These are phyloP conservation scores for Panulirus ornatus DNA, from an alignment of 1,140 invertebrate genomes.

Conservation along the genomic window DNA sequence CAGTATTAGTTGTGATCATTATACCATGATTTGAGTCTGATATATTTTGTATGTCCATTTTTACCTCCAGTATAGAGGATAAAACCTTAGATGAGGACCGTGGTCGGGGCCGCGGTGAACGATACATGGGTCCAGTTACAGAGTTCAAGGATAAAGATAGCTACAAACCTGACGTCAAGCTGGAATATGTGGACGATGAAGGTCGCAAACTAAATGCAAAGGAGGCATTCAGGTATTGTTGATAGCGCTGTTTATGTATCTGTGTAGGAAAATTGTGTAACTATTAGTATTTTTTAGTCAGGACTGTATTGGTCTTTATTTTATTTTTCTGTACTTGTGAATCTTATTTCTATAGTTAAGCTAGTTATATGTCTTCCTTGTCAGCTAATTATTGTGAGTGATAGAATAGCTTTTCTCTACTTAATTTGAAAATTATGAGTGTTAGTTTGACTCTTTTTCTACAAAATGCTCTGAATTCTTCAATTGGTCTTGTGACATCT, in stretches of 20 bases:
- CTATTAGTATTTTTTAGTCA: neutral
- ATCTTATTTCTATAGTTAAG: too few relatives aligned
- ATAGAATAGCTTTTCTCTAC: too few relatives aligned
- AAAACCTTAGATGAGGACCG: slow-evolving; percentile 93
- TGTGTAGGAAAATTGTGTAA: neutral
- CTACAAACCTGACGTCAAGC: slow-evolving; percentile 96
- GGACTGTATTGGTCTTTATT: neutral
- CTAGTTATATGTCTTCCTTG: too few relatives aligned
- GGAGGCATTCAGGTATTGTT: slow-evolving; percentile 95
- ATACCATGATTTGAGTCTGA: too few relatives aligned
- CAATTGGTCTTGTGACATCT: too few relatives aligned
- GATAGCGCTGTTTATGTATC: neutral
- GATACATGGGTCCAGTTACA: slow-evolving; percentile 90
- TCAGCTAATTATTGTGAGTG: too few relatives aligned
- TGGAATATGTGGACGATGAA: slow-evolving; percentile 98
- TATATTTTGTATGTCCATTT: too few relatives aligned
- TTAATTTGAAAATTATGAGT: too few relatives aligned
- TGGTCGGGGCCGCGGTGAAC: slow-evolving; percentile 81
- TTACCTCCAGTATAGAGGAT: slow-evolving; percentile 94
- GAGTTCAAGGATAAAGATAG: slow-evolving; percentile 96
- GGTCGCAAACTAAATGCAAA: slow-evolving; percentile 94
- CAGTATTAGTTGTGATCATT: too few relatives aligned
- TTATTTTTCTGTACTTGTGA: too few relatives aligned
- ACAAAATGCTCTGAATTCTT: too few relatives aligned
- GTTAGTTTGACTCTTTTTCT: too few relatives aligned